Conservation (phyloP, 2,797 vertebrate species). For the Rhynchonycteris naso region DNA sequence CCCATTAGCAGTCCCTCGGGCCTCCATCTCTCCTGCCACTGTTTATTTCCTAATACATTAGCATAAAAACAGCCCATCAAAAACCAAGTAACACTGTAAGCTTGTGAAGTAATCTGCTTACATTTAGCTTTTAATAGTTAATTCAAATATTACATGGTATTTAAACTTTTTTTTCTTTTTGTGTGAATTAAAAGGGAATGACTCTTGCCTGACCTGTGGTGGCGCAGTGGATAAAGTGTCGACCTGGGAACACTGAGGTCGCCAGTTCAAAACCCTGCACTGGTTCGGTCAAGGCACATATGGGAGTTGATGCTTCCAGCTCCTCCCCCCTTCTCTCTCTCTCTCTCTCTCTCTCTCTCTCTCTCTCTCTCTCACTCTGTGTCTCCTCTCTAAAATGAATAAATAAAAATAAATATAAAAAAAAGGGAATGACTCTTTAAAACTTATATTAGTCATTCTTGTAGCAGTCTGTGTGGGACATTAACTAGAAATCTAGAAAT, state of each 20-base stretch:
- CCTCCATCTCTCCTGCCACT: not conserved
- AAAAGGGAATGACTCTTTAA: conserved; percentile 35
- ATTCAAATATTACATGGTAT: not conserved
- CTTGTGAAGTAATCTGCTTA: conserved; percentile 6
- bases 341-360: too few relatives aligned
- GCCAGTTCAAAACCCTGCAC: too few relatives aligned
- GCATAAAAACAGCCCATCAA: not conserved
- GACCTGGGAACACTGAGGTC: too few relatives aligned
- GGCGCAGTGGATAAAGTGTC: too few relatives aligned
- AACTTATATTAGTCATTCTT: conserved; percentile 8
- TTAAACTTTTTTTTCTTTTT: conserved; percentile 40
- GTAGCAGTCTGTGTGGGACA: not conserved
- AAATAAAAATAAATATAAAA: too few relatives aligned
- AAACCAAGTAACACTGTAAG: not conserved
- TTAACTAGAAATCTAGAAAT: not conserved
- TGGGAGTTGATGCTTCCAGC: too few relatives aligned
- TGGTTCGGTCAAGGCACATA: too few relatives aligned
- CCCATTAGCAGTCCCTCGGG: not conserved
- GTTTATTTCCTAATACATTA: conserved; percentile 7
- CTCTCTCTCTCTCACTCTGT: too few relatives aligned
- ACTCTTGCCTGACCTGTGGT: too few relatives aligned
- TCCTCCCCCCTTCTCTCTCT: too few relatives aligned
- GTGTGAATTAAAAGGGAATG: conserved; percentile 40
- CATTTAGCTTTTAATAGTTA: conserved; percentile 39
- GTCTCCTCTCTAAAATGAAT: too few relatives aligned